Evolutionary conservation across 2,797 vertebrate genomes (phyloP), one percentile per base, ranked within the genome.

Genomic region (Megalops cyprinoides): DNA sequence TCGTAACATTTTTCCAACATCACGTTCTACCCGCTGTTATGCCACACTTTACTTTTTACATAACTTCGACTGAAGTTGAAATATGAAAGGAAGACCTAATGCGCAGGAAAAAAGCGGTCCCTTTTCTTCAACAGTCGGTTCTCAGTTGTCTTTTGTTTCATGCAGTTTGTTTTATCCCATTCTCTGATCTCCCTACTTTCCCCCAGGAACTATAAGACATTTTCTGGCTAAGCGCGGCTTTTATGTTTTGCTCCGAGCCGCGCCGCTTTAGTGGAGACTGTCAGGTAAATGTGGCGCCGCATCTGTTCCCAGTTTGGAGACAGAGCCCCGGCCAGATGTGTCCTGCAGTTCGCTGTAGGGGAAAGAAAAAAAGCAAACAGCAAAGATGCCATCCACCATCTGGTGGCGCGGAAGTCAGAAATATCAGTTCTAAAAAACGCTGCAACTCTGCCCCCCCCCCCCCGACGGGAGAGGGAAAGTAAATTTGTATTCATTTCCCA

Each of bases 241-340:
- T 91, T 87, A 88, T 88, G 87, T 71, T 71, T 34, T 67, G 44
- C 65, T 78, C 80, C 81, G 69, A 78, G 46, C 69, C 46, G 79
- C 83, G 82, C 79, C 77, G 55, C 87, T 62, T 42, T 53, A 71
- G 55, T 76, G 44, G 58, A 51, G 87, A 89, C 77, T 91, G 90
- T 90, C 92, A 90, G 89, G 85, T 88, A 89, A 86, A 90, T 84
- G 84, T 28, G 34, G 78, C 28, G 34, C 48, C 81, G 86, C 92
- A 93, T 90, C 91, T 93, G 93, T 84, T 91, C 79, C 83, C 42
- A 75, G 80, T 88, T 83, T 58, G 82, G 46, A 56, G 82, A 83
- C 67, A 79, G 88, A 91, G 91, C 87, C 93, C 89, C 85, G 88
- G 87, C 92, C 95, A 96, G 95, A 95, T 96, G 95, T 94, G 91